phyloP scores from a whole-genome alignment of 2,888 invertebrate species.

The Pilophorus perplexus region DNA sequence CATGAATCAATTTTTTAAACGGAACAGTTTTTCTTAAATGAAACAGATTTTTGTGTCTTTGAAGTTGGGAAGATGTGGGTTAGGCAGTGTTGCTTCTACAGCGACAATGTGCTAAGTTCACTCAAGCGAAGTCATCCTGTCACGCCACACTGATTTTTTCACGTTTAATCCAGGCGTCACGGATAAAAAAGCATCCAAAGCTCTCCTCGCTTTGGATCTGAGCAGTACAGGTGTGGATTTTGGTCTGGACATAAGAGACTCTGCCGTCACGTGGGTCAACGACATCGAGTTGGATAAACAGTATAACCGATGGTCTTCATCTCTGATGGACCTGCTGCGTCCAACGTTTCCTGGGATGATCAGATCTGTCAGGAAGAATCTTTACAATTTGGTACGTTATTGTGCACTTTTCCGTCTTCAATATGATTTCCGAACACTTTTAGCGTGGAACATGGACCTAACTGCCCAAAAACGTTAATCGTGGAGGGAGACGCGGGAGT shows the following conservation, averaged over 20 bases:
- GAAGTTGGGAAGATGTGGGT: too few species aligned
- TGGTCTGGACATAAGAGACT: constrained; percentile 91
- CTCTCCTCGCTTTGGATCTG: constrained; percentile 69
- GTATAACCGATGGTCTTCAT: constrained; percentile 85
- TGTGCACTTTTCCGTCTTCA: neutral
- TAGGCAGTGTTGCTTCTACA: too few species aligned
- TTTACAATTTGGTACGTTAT: constrained; percentile 72
- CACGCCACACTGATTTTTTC: too few species aligned
- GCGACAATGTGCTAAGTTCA: too few species aligned
- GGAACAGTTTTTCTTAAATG: too few species aligned
- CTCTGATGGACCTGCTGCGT: constrained; percentile 82
- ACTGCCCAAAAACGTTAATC: too few species aligned
- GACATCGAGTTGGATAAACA: constrained; percentile 88
- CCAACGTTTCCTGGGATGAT: constrained; percentile 99
- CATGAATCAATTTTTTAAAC: too few species aligned
- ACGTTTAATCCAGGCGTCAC: constrained; percentile 65
- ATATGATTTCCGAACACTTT: neutral
- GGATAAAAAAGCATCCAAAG: constrained; percentile 61
- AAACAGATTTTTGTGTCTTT: constrained; percentile 5
- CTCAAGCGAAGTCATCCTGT: too few species aligned
- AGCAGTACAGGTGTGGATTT: constrained; percentile 61
- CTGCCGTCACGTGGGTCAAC: constrained; percentile 90
- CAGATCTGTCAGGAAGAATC: constrained; percentile 78
- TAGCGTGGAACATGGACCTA: too few species aligned
- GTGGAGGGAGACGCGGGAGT: too few species aligned